Conservation (phyloP, 2,888 invertebrate species). For the Oscheius sp. region DNA sequence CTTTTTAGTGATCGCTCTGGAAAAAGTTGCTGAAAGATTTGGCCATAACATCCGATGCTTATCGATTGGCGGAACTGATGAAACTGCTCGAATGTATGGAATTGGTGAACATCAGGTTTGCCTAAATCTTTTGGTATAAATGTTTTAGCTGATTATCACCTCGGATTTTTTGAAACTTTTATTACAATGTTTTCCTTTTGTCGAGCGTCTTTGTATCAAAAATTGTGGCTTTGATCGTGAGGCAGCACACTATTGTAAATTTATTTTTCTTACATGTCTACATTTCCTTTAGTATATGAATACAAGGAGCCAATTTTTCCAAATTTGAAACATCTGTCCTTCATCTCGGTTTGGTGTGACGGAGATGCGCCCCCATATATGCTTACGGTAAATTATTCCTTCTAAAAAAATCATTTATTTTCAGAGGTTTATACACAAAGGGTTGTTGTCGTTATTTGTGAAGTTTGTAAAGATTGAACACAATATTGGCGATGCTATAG, state of each 20-base stretch:
- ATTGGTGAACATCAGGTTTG: slow-evolving; percentile 6
- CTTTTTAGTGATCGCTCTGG: slow-evolving; percentile 4
- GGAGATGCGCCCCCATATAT: slow-evolving; percentile 9
- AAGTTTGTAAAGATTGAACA: slow-evolving; percentile 2
- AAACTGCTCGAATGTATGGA: neutral
- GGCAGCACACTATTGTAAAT: slow-evolving; percentile 8
- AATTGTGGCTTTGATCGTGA: slow-evolving; percentile 18
- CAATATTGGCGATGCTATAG: slow-evolving; percentile 10
- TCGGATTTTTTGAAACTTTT: slow-evolving; percentile 1
- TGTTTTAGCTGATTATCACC: slow-evolving; percentile 14
- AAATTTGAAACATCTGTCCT: neutral
- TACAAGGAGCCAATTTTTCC: neutral
- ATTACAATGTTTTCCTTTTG: neutral
- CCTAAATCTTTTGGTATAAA: neutral
- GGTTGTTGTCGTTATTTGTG: neutral
- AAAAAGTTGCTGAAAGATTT: neutral
- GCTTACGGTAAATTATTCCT: neutral
- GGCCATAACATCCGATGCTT: neutral
- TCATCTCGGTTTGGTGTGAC: slow-evolving; percentile 17
- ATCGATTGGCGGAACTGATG: neutral
- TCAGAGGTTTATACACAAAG: neutral
- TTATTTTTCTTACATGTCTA: neutral
- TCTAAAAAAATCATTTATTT: neutral
- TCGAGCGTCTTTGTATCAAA: neutral
- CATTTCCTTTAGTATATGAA: neutral